Percentiles rank a stretch among this genome's conserved stretches.
phyloP scores from a whole-genome alignment of 2,113 vertebrate genomes.

The Orycteropus afer region DNA sequence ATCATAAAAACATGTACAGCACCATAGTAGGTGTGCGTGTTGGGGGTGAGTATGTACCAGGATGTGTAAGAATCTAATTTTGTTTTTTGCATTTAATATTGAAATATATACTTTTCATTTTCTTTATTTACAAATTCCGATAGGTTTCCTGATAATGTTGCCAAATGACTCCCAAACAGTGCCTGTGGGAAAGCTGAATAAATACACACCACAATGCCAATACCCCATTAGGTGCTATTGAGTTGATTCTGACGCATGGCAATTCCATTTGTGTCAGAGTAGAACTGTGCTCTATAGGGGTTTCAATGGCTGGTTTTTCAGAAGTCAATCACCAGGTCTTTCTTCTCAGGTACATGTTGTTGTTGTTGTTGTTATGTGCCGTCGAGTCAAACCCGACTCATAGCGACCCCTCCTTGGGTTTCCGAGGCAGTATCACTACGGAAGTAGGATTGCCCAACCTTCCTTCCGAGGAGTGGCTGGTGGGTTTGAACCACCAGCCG shows the following conservation, averaged over 20 bases:
- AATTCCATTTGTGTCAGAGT: background rate
- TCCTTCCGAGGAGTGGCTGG: no score
- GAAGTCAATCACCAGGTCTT: background rate
- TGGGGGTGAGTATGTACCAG: background rate
- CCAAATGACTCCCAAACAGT: background rate
- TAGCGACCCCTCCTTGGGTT: no score
- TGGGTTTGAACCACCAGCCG: no score
- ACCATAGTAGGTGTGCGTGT: no score
- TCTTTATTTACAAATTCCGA: background rate
- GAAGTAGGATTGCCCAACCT: no score
- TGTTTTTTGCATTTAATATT: background rate
- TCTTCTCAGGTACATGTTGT: background rate
- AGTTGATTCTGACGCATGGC: background rate
- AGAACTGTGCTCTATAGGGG: background rate
- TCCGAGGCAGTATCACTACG: no score
- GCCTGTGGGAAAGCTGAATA: background rate
- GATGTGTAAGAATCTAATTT: background rate
- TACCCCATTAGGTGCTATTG: background rate
- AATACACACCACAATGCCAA: background rate
- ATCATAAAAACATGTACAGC: background rate
- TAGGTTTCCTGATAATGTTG: conserved; percentile 6
- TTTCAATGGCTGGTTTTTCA: background rate
- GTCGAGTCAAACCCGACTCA: no score
- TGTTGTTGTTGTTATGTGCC: no score
- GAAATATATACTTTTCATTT: background rate